phyloP scores from a whole-genome alignment of 2,888 invertebrate species.

The Heteromurus nitidus region DNA sequence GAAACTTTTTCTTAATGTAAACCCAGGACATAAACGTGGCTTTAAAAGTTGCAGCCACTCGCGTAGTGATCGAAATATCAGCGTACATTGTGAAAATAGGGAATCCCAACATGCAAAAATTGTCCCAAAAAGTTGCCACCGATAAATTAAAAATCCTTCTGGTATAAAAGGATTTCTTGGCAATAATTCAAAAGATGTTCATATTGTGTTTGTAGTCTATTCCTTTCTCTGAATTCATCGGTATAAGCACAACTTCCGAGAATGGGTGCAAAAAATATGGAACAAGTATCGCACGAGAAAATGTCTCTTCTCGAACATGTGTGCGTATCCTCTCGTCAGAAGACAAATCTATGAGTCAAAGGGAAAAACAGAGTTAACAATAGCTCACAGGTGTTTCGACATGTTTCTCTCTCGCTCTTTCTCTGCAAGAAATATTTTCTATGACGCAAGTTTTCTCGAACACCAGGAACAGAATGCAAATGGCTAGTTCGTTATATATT shows the following conservation, averaged over 20 bases:
- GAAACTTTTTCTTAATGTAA: too few species aligned
- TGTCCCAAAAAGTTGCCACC: background rate
- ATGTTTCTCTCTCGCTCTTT: background rate
- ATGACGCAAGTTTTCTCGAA: background rate
- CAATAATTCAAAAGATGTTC: background rate
- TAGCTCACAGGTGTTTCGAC: conserved; percentile 12
- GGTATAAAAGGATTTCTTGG: background rate
- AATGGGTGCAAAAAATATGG: background rate
- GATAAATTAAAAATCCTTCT: background rate
- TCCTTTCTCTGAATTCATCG: background rate
- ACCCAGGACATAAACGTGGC: too few species aligned
- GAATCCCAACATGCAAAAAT: background rate
- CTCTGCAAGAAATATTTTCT: background rate
- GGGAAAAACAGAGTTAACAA: too few species aligned
- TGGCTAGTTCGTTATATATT: background rate
- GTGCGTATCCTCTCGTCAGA: background rate
- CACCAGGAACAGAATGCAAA: background rate
- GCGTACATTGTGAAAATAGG: background rate
- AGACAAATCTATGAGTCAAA: conserved; percentile 9
- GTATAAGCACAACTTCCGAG: too few species aligned
- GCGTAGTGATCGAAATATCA: too few species aligned
- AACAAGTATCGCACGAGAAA: background rate
- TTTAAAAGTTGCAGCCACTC: too few species aligned
- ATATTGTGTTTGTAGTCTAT: too few species aligned
- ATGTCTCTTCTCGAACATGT: background rate